Base-by-base conservation (phyloP, 1,140 invertebrate genomes). In the Brachionus rubens region DNA sequence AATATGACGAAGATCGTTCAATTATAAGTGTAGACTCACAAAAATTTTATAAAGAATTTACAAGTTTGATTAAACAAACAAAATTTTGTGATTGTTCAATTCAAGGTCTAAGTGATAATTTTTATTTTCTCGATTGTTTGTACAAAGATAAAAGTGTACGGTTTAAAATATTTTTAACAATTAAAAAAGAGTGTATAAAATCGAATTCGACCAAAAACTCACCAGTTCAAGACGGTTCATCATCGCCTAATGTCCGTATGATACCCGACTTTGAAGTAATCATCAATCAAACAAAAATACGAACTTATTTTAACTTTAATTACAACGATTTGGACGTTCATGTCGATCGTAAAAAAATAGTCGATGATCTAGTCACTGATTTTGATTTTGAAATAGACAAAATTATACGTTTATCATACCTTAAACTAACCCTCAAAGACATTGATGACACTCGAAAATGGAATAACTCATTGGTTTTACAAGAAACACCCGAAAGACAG, bases 361-460 rank as follows among this genome's bases (percentile, higher is more conserved):
- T 43, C 4, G 6, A 65, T 6, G 1, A 46, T 24, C 41, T 65
- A 24, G 19, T 41, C 7, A 10, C 19, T 1, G 36, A 65, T 1
- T 65, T 65, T 24, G 40, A 65, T 21, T 10, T 21, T 1, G 9
- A 65, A 65, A 43, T 65, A 9, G 41, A 41, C 10, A 41, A 9
- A 30, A 12, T 43, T 14, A n/a, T 65, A 7, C 16, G 24, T 2
- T 9, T 65, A 14, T 24, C 36, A 10, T 65, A 72, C 50, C 33
- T 72, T 12, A 50, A 48, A 41, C 6, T 72, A 12, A 50, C 46
- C 21, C 14, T 72, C 0, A 72, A 72, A 16, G 68, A 72, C 6
- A 48, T 72, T 28, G 33, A 50, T 26, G 68, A 72, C 5, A 72
- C 26, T 0, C 68, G 47, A 12, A 48, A 40, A 50, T 72, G 68